A percentile compares a stretch with the other conserved stretches of the same genome.
phyloP scores from a whole-genome alignment of 92 coral and sea anemone species.

The Phenganax stokvisi region DNA sequence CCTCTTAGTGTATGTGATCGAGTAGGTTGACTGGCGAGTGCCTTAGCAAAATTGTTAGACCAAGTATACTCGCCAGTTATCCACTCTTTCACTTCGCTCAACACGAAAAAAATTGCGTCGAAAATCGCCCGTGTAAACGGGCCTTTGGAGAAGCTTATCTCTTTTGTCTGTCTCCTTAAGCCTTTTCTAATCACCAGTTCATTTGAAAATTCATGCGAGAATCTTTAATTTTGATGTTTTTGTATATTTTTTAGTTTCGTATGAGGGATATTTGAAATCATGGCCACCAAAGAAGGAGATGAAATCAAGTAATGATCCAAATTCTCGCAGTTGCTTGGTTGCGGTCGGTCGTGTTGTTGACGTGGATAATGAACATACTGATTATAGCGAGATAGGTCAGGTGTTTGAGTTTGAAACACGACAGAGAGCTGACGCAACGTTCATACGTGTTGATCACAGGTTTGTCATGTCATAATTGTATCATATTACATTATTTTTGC shows the following conservation, averaged over 20 bases:
- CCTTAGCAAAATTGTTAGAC: too few relatives aligned
- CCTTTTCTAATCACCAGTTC: too few relatives aligned
- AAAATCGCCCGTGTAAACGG: too few relatives aligned
- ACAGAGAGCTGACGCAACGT: constrained; percentile 70
- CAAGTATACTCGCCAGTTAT: too few relatives aligned
- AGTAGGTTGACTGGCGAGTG: too few relatives aligned
- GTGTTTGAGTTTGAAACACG: constrained; percentile 68
- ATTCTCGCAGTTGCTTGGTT: constrained; percentile 70
- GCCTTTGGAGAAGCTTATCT: too few relatives aligned
- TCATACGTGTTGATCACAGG: constrained; percentile 71
- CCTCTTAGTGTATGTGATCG: too few relatives aligned
- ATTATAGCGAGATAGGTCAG: constrained; percentile 59
- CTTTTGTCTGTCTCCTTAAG: too few relatives aligned
- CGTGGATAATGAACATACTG: constrained; percentile 63
- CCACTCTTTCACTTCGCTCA: too few relatives aligned
- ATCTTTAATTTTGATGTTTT: not conserved
- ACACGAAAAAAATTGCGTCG: too few relatives aligned
- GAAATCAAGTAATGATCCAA: constrained; percentile 65
- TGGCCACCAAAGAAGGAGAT: constrained; percentile 90
- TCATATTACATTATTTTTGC: not conserved
- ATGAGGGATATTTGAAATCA: constrained; percentile 77
- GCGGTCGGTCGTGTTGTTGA: constrained; percentile 68
- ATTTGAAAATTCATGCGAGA: too few relatives aligned
- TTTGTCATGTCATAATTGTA: not conserved
- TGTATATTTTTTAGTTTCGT: constrained; percentile 52